These are phyloP conservation scores for Typhlomys cinereus DNA, from an alignment of 2,113 vertebrate species.

Conservation along the genomic window DNA sequence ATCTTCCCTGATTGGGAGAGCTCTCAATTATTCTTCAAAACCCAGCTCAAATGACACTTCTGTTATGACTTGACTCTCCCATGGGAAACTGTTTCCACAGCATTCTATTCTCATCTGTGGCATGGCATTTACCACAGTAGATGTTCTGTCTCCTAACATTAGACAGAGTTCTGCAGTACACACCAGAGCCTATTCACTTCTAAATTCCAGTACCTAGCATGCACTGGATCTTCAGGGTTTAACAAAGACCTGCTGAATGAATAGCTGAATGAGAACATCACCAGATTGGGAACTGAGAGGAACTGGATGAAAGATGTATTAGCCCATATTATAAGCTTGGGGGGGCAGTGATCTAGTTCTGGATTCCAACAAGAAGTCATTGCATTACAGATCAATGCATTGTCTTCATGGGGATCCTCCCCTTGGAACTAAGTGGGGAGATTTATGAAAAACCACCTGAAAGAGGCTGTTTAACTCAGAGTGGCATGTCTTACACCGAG, in stretches of 20 bases:
- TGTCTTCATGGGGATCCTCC: background rate
- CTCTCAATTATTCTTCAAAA: slow-evolving; percentile 51
- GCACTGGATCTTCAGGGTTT: background rate
- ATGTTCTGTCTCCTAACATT: background rate
- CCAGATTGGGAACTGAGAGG: background rate
- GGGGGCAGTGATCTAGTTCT: background rate
- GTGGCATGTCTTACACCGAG: background rate
- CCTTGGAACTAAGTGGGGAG: background rate
- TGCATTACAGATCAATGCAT: background rate
- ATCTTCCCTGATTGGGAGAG: background rate
- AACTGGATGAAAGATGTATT: slow-evolving; percentile 8
- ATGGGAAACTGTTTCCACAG: background rate
- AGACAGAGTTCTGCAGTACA: background rate
- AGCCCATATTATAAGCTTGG: background rate
- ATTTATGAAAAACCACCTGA: background rate
- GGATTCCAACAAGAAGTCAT: background rate
- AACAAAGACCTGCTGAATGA: slow-evolving; percentile 3
- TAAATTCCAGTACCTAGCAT: background rate
- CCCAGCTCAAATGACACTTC: slow-evolving; percentile 28
- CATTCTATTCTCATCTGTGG: background rate
- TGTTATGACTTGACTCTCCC: background rate
- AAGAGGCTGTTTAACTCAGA: background rate
- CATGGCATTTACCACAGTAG: background rate
- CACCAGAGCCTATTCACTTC: background rate
- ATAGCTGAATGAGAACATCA: background rate